Evolutionary conservation across 2,797 vertebrate species (phyloP), one percentile per base, ranked within the genome.

Genomic region (Octomys mimax): DNA sequence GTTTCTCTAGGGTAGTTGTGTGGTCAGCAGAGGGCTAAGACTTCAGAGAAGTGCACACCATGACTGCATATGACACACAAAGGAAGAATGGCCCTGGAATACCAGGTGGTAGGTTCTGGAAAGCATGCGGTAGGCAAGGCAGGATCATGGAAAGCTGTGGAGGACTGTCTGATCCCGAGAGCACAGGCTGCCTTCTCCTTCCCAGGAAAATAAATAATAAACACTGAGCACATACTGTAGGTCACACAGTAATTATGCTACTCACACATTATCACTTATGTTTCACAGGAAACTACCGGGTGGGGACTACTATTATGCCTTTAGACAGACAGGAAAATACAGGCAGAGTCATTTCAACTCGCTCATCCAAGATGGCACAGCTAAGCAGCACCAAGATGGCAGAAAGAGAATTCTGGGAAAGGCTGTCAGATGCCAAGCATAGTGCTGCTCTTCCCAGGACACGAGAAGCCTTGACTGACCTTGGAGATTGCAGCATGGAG

Each of bases 321-420:
- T 75, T 66, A 33, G 64, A 42, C 24, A 52, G 83, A 68, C 68
- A 83, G 83, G 54, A 77, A 97, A 91, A 77, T 12, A 16, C 12
- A 83, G 22, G 22, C 66, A 88, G n/a, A 75, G 28, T 28, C 57
- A 66, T 14, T 3, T 7, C 77, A 39, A 91, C 49, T 91, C 57
- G 66, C 39, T 75, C 89, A 49, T 66, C 46, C 42, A 77, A 64
- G 54, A 79, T 64, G 75, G 81, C 3, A 28, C n/a, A 85, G 39
- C n/a, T 46, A 19, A 82, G 46, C 31, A 92, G 61, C 64, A 57
- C 31, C 70, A 78, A 16, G 22, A 19, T 46, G 19, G 46, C 42
- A 83, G 66, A 83, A 61, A 19, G 5, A 42, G 46, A 54, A 22
- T 73, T 33, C 26, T 6, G 28, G 28, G 36, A 77, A 52, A 81